A percentile compares a stretch with the other conserved stretches of the same genome.
Evolutionary conservation across 2,113 vertebrate species (phyloP).

Genomic region (Hypomesus transpacificus): DNA sequence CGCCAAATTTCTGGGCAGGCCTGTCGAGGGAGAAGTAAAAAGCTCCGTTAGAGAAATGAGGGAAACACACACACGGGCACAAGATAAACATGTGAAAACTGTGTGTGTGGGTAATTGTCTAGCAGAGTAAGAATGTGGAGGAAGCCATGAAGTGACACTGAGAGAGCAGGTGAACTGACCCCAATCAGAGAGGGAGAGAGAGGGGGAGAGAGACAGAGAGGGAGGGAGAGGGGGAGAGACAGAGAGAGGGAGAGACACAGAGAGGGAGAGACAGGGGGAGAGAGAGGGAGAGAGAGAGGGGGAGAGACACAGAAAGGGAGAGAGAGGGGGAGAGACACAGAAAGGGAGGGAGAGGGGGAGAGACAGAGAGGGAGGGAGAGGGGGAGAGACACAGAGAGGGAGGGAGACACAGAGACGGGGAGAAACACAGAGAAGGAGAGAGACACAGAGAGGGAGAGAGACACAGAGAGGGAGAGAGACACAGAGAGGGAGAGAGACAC

Average conservation of each 20-base stretch:
- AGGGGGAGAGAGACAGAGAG: neutral
- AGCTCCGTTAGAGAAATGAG: neutral
- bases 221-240: neutral
- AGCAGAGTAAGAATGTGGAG: slow-evolving; percentile 6
- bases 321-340: neutral
- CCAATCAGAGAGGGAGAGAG: slow-evolving; percentile 5
- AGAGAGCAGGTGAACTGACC: neutral
- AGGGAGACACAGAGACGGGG: neutral
- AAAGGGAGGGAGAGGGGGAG: neutral
- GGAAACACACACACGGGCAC: neutral
- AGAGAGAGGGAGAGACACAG: too few species aligned
- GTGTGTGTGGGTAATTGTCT: neutral
- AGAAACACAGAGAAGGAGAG: neutral
- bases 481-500: neutral
- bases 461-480: neutral
- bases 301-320: neutral
- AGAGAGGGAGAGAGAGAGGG: neutral
- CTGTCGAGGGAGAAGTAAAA: slow-evolving; percentile 60
- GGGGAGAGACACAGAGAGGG: too few species aligned
- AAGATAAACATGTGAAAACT: neutral
- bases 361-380: too few species aligned
- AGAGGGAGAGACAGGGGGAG: neutral
- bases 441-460: neutral
- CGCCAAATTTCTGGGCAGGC: slow-evolving; percentile 98
- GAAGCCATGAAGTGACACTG: slow-evolving; percentile 20